Evolutionary conservation across 2,113 vertebrate genomes (phyloP).

Genomic region (Albula goreensis): DNA sequence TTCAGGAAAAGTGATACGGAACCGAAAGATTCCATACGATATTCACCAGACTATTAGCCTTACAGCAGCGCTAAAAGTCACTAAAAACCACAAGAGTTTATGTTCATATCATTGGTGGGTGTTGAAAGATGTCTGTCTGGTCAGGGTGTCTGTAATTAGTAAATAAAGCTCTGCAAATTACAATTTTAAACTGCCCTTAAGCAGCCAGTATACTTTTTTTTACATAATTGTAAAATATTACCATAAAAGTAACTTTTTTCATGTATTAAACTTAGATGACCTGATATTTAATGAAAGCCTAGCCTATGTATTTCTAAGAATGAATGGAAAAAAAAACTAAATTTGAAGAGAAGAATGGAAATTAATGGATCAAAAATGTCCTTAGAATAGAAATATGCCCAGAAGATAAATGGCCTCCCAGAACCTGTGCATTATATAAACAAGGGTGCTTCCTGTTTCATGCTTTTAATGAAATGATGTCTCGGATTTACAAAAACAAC

Average conservation of each 20-base stretch:
- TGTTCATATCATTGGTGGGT: neutral
- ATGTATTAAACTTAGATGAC: neutral
- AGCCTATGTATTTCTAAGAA: neutral
- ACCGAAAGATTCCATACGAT: too few species aligned
- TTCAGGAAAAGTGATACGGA: neutral
- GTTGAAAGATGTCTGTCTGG: neutral
- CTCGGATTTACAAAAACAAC: slow-evolving; percentile 9
- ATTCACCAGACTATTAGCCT: neutral
- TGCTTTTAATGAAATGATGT: slow-evolving; percentile 13
- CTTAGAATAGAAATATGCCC: neutral
- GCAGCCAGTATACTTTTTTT: too few species aligned
- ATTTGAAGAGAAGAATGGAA: neutral
- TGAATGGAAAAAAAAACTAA: neutral
- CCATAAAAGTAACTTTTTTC: neutral
- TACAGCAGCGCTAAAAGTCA: neutral
- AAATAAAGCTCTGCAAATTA: too few species aligned
- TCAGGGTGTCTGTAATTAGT: neutral
- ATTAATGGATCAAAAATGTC: neutral
- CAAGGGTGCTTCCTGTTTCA: slow-evolving; percentile 1
- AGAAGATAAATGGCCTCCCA: neutral
- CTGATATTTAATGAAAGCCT: neutral
- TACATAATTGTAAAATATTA: neutral
- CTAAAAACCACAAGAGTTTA: neutral
- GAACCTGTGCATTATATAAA: neutral
- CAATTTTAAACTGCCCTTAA: too few species aligned